phyloP scores from a whole-genome alignment of 2,888 invertebrate species.

The Meiosimyza decipiens region DNA sequence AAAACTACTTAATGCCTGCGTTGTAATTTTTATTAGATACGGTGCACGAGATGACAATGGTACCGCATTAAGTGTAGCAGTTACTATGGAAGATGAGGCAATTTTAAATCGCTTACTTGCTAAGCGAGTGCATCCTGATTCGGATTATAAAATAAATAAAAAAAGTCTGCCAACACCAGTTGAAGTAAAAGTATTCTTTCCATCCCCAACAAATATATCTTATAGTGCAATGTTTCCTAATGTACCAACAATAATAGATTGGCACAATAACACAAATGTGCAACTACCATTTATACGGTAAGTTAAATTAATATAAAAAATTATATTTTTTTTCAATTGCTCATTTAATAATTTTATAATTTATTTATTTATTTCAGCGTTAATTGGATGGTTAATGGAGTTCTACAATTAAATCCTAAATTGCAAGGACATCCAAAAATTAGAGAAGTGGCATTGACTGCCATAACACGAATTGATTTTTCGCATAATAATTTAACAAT shows the following conservation, averaged over 20 bases:
- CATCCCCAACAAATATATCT: slow-evolving; percentile 75
- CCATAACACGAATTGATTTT: slow-evolving; percentile 92
- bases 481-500: slow-evolving; percentile 86
- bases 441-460: slow-evolving; percentile 80
- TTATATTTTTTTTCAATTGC: neutral
- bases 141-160: slow-evolving; percentile 93
- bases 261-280: slow-evolving; percentile 83
- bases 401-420: slow-evolving; percentile 85
- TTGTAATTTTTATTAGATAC: slow-evolving; percentile 60
- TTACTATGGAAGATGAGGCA: slow-evolving; percentile 78
- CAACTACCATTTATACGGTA: slow-evolving; percentile 76
- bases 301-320: slow-evolving; percentile 44
- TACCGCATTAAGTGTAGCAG: slow-evolving; percentile 82
- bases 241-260: slow-evolving; percentile 88
- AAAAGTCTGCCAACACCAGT: slow-evolving; percentile 75
- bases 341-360: neutral
- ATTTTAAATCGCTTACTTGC: slow-evolving; percentile 86
- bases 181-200: slow-evolving; percentile 64
- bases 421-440: slow-evolving; percentile 77
- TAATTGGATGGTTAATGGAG: slow-evolving; percentile 87
- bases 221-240: slow-evolving; percentile 85
- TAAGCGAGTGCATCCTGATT: slow-evolving; percentile 89
- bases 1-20: neutral
- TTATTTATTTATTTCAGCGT: slow-evolving; percentile 65
- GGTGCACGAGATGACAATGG: slow-evolving; percentile 91